Base-by-base conservation (phyloP, 2,888 invertebrate species). In the Drosophila pseudotakahashii region DNA sequence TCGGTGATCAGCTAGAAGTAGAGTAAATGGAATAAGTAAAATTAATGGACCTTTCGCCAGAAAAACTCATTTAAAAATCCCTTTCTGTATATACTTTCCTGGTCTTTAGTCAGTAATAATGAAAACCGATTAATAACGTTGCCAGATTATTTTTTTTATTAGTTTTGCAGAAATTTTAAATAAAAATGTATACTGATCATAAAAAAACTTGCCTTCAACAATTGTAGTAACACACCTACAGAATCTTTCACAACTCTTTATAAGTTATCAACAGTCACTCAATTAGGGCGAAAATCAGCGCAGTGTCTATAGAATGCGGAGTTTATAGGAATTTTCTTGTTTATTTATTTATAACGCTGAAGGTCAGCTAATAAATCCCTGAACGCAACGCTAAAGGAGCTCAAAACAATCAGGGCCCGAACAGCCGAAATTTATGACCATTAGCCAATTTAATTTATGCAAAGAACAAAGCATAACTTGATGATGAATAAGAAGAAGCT, bases 361-460 rank as follows among this genome's bases (percentile, higher is more conserved):
- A 86, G 87, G 83, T 86, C 87, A 76, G 72, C 68, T 68, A 80
- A 87, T 84, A 81, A 81, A 84, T 84, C 73, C 54, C 71, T 53
- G 13, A 57, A 34, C 70, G 37, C 54, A 51, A 23, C 34, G 61
- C 44, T 37, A 48, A 62, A 62, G 39, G 55, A 67, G 62, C 37
- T 60, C 11, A 32, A 19, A 41, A 42, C 36, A 58, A 47, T 32
- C 52, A 41, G 37, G 32, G 45, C 30, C n/a, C 53, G 13, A 14
- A 9, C 66, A 61, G 42, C 42, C 44, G 47, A 54, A 74, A 86
- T 81, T 80, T 76, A 81, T 78, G 77, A 68, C 73, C 77, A 81
- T 80, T 81, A 86, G 87, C 72, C 66, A 52, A 32, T 10, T 84
- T 77, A 87, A 87, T 87, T 82, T 82, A 87, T 87, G 79, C 88